Evolutionary conservation across 1,140 invertebrate species (phyloP).

Genomic region (Trissolcus basalis): DNA sequence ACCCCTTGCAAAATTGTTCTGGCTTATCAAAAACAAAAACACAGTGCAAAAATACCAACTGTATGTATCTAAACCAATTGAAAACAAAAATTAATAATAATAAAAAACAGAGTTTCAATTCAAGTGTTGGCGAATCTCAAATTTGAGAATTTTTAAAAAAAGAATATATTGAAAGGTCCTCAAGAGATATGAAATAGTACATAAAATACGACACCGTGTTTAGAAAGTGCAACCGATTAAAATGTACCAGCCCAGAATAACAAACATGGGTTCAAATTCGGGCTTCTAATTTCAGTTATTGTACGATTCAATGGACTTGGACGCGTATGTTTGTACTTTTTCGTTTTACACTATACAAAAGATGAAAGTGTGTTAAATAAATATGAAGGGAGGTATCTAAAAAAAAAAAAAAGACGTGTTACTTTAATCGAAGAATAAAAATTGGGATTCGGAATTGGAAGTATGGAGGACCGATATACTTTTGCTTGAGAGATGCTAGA

Average conservation of each 20-base stretch:
- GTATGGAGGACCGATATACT: slow-evolving; percentile 61
- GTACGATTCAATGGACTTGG: slow-evolving; percentile 3
- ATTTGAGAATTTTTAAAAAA: too few species aligned
- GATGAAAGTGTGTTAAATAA: slow-evolving; percentile 45
- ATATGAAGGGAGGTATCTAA: slow-evolving; percentile 24
- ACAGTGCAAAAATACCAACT: too few species aligned
- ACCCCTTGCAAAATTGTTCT: not conserved
- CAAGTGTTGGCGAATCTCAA: too few species aligned
- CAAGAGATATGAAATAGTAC: too few species aligned
- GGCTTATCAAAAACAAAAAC: slow-evolving; percentile 23
- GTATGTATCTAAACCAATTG: too few species aligned
- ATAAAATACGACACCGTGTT: not conserved
- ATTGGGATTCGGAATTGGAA: slow-evolving; percentile 60
- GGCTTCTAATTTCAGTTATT: slow-evolving; percentile 48
- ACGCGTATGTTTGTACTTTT: slow-evolving; percentile 23
- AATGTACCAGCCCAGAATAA: slow-evolving; percentile 25
- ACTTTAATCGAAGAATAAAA: slow-evolving; percentile 52
- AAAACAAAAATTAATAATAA: too few species aligned
- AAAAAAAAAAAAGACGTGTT: slow-evolving; percentile 54
- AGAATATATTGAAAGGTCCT: too few species aligned
- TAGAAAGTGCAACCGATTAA: slow-evolving; percentile 5
- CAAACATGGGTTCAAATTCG: slow-evolving; percentile 31
- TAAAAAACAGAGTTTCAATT: too few species aligned
- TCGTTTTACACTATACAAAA: slow-evolving; percentile 20
- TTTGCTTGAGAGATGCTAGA: slow-evolving; percentile 41